Evolutionary conservation across 2,113 vertebrate species (phyloP).

Genomic region (Sceloporus tristichus): DNA sequence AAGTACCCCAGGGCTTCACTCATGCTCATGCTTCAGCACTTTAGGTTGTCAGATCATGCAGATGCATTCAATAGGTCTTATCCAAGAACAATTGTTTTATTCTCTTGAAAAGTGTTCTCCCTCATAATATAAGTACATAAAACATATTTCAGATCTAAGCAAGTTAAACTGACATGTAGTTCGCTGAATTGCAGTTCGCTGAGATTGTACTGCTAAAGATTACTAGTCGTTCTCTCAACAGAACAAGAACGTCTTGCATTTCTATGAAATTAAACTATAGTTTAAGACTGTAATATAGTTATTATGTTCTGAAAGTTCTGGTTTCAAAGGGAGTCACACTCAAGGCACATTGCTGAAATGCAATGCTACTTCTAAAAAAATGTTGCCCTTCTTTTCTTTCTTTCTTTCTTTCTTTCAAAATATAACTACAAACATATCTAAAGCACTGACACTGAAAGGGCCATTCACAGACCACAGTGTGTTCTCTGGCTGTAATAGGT

Average conservation of each 20-base stretch:
- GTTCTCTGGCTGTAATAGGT: constrained; percentile 43
- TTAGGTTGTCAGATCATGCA: too few relatives aligned
- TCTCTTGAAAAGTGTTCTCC: neutral
- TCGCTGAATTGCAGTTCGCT: neutral
- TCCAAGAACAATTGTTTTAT: too few relatives aligned
- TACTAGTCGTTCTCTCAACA: neutral
- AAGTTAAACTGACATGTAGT: neutral
- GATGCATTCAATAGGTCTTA: too few relatives aligned
- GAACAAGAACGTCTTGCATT: neutral
- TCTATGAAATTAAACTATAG: neutral
- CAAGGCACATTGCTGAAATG: neutral
- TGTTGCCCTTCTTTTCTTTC: neutral
- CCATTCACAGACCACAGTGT: constrained; percentile 28
- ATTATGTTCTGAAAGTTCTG: neutral
- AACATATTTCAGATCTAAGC: neutral
- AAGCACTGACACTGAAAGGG: constrained; percentile 38
- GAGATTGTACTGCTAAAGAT: too few relatives aligned
- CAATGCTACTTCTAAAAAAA: neutral
- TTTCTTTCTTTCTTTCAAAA: neutral
- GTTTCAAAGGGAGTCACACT: neutral
- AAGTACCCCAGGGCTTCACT: too few relatives aligned
- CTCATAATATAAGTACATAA: neutral
- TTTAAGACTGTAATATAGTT: neutral
- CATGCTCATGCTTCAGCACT: too few relatives aligned
- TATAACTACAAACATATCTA: neutral